These are phyloP conservation scores for Amazona ochrocephala DNA, from an alignment of 2,797 vertebrate species.

Conservation along the genomic window DNA sequence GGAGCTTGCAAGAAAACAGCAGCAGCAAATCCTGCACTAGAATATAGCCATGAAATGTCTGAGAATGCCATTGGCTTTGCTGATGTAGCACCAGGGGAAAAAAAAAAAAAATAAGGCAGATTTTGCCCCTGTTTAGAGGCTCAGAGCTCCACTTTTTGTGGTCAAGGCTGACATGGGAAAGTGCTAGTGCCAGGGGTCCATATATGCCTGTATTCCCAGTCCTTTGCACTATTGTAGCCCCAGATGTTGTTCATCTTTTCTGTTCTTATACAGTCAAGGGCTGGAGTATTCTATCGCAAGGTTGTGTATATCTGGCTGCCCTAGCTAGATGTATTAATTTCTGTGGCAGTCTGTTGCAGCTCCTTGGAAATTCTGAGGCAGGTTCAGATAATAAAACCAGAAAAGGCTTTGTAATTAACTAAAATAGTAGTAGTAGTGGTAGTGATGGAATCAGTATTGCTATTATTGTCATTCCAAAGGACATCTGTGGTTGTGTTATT, in stretches of 20 bases:
- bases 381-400: neutral
- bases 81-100: neutral
- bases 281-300: neutral
- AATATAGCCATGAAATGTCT: neutral
- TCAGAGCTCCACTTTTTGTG: neutral
- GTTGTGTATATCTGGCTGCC: neutral
- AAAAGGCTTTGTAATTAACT: neutral
- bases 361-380: neutral
- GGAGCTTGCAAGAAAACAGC: constrained; percentile 30
- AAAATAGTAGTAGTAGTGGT: neutral
- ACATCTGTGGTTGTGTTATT: neutral
- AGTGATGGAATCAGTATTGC: neutral
- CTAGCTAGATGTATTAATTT: neutral
- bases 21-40: neutral
- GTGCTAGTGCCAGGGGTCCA: neutral
- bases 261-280: neutral
- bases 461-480: neutral
- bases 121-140: neutral
- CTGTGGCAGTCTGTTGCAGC: neutral
- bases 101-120: neutral
- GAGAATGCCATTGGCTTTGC: neutral
- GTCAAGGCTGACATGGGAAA: rapidly evolving
- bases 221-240: neutral
- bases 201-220: neutral
- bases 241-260: neutral